Percentiles rank a stretch among this genome's conserved stretches.
phyloP scores from a whole-genome alignment of 2,888 invertebrate genomes.

The Coleophora deauratella region DNA sequence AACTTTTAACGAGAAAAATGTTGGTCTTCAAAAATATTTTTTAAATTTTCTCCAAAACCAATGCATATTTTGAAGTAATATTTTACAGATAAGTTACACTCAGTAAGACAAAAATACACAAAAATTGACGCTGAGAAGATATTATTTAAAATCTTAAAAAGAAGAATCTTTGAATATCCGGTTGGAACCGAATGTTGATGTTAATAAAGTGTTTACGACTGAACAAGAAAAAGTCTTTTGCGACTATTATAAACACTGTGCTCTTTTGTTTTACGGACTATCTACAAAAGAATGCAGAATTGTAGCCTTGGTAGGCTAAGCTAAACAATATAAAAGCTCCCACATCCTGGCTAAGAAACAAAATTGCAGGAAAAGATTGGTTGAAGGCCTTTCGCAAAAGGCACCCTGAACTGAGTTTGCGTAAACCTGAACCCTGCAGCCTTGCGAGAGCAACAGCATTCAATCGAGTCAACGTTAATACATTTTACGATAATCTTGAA shows the following conservation, averaged over 20 bases:
- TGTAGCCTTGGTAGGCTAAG: conserved; percentile 3
- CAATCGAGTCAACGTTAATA: conserved; percentile 6
- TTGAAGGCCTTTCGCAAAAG: conserved; percentile 2
- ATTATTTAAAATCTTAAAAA: no score
- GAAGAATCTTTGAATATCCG: no score
- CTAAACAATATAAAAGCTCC: conserved; percentile 4
- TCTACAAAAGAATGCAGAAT: conserved; percentile 1
- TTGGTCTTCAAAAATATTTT: no score
- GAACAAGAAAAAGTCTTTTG: conserved; percentile 4
- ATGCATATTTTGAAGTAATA: no score
- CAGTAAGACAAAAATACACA: no score
- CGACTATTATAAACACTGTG: conserved; percentile 2
- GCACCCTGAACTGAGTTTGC: conserved; percentile 2
- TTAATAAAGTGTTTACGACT: conserved; percentile 4
- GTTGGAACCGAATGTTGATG: conserved; percentile 4
- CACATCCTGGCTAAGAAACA: conserved; percentile 1
- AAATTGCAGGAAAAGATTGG: no score
- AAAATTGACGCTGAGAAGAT: no score
- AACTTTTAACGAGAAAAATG: no score
- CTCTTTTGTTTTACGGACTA: neutral
- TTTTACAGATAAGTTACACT: no score
- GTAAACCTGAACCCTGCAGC: conserved; percentile 10
- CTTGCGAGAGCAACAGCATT: conserved; percentile 7
- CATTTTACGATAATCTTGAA: no score
- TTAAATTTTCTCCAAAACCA: no score